A percentile compares a stretch with the other conserved stretches of the same genome.
These are phyloP conservation scores for Trichomalopsis sarcophagae DNA, from an alignment of 1,140 invertebrate genomes.

Conservation along the genomic window DNA sequence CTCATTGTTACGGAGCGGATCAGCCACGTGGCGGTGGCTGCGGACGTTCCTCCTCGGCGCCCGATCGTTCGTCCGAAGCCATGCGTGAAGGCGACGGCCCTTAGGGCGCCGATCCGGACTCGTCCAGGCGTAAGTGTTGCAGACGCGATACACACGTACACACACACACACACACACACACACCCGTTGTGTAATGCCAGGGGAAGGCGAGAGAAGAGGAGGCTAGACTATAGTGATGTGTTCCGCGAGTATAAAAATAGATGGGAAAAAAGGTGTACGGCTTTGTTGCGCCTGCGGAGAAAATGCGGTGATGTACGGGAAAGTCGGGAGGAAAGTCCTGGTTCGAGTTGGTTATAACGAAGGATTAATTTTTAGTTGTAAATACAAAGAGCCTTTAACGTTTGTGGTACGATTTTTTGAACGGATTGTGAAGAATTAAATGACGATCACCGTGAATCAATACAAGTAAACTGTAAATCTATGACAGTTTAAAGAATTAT, in stretches of 20 bases:
- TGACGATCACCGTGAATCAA: too few species aligned
- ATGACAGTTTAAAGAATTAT: too few species aligned
- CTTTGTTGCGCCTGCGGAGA: conserved; percentile 47
- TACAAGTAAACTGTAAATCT: too few species aligned
- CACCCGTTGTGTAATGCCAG: not conserved
- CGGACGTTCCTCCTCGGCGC: conserved; percentile 26
- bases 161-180: not conserved
- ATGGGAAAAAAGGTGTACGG: conserved; percentile 17
- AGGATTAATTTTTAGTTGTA: not conserved
- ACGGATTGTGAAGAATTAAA: too few species aligned
- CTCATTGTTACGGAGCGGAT: conserved; percentile 59
- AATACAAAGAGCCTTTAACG: not conserved
- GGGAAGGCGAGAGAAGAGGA: not conserved
- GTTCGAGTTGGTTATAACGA: not conserved
- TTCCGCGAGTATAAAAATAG: conserved; percentile 21
- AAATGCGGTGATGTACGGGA: conserved; percentile 51
- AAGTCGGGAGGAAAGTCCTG: conserved; percentile 32
- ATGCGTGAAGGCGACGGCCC: conserved; percentile 52
- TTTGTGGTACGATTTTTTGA: too few species aligned
- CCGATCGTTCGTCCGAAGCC: conserved; percentile 28
- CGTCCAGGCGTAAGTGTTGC: conserved; percentile 56
- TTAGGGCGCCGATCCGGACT: conserved; percentile 56
- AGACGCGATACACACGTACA: conserved; percentile 31
- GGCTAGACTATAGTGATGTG: not conserved
- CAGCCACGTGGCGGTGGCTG: conserved; percentile 55